Evolutionary conservation across 2,888 invertebrate species (phyloP).

Genomic region (Cheilosia grossa): DNA sequence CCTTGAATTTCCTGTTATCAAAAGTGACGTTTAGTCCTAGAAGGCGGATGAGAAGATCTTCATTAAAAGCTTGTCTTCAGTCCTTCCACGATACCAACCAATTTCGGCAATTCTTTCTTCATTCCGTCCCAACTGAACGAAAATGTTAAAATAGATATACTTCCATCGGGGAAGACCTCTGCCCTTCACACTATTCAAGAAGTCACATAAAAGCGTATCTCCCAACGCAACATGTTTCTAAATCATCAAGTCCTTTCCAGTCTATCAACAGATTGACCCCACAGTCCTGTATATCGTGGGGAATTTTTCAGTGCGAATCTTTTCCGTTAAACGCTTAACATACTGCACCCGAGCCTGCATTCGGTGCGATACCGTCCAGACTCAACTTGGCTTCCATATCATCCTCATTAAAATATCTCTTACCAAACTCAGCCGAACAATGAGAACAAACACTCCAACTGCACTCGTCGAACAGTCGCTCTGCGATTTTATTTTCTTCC

Average conservation of each 20-base stretch:
- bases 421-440: conserved; percentile 71
- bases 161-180: too few relatives aligned
- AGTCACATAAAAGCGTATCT: neutral
- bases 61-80: too few relatives aligned
- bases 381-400: conserved; percentile 42
- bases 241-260: neutral
- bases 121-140: too few relatives aligned
- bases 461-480: conserved; percentile 23
- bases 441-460: conserved; percentile 57
- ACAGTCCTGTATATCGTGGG: conserved; percentile 9
- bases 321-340: conserved; percentile 20
- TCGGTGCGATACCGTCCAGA: conserved; percentile 51
- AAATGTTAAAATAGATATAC: too few relatives aligned
- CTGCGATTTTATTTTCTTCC: conserved; percentile 9
- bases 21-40: too few relatives aligned
- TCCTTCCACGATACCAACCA: too few relatives aligned
- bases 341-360: conserved; percentile 8
- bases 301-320: conserved; percentile 27
- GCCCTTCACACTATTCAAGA: too few relatives aligned
- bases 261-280: conserved; percentile 1
- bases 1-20: too few relatives aligned
- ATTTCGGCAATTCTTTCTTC: too few relatives aligned
- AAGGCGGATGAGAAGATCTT: too few relatives aligned
- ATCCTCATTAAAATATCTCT: conserved; percentile 75
- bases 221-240: neutral